Percentiles rank a stretch among this genome's conserved stretches.
Conservation (phyloP, 2,888 invertebrate species). For the Ametastegia equiseti region DNA sequence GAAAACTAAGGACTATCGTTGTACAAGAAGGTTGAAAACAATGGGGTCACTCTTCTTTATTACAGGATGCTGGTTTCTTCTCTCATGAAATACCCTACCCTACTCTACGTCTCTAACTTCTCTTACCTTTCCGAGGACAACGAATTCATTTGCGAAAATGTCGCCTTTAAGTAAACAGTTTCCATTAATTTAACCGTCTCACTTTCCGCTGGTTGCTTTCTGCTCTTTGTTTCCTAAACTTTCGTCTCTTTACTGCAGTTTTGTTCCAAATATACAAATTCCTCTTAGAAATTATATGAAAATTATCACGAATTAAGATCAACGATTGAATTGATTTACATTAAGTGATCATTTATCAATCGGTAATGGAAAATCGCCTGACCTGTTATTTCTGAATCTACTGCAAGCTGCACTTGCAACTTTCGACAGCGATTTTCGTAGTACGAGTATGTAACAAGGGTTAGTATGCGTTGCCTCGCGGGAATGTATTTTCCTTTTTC, state of each 20-base stretch:
- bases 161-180: constrained; percentile 44
- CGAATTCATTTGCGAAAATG: constrained; percentile 44
- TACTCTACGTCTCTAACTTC: too few species aligned
- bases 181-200: constrained; percentile 42
- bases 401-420: neutral
- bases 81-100: constrained; percentile 15
- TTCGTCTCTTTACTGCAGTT: neutral
- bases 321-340: neutral
- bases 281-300: too few species aligned
- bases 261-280: too few species aligned
- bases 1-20: constrained; percentile 22
- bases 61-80: constrained; percentile 16
- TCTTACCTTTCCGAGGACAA: constrained; percentile 23
- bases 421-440: neutral
- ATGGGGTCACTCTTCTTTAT: constrained; percentile 35
- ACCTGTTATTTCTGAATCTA: neutral
- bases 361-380: neutral
- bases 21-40: constrained; percentile 37
- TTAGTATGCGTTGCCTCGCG: neutral
- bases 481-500: constrained; percentile 29
- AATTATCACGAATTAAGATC: too few species aligned
- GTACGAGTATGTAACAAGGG: neutral
- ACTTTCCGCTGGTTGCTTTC: constrained; percentile 7
- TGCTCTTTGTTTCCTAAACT: neutral
- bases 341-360: neutral